Evolutionary conservation across 2,113 vertebrate genomes (phyloP), one percentile per base, ranked within the genome.

Genomic region (Sitta europaea): DNA sequence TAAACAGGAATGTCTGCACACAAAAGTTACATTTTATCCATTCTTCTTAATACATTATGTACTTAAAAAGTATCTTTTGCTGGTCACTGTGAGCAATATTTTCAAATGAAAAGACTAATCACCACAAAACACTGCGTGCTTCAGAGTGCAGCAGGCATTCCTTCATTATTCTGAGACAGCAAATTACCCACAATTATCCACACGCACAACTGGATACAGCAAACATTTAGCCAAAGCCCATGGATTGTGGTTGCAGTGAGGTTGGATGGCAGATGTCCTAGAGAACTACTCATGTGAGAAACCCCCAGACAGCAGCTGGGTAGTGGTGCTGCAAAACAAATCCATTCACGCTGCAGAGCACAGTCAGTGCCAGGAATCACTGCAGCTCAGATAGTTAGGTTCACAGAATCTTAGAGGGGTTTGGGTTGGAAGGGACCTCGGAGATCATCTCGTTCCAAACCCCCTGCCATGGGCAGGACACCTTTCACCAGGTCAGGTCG

Each of bases 181-280:
- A 95, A 93, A 96, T 96, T 95, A 92, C 79, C 65, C 79, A 77
- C 91, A 96, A 92, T 92, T 95, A 95, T 88, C 86, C 90, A 83
- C 92, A 80, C 2, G 3, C 83, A 88, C 88, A 93, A 96, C 75
- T 92, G 94, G 82, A 90, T 88, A 88, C 67, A 97, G 90, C 88
- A 95, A 95, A 88, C 66, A 77, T 86, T 94, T 54, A 88, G 55
- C 88, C 67, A 90, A 76, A 87, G 79, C 78, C 68, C 78, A 70
- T 0, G 3, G 91, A 78, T 53, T 90, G 85, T 0, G 14, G 82
- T 90, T 73, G 24, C 79, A 84, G 59, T 1, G 6, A 70, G 78
- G 42, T 4, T 85, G 78, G 71, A 90, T 66, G 50, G n/a, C 88
- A 94, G 63, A 68, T 59, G 63, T 91, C 57, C 84, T 76, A 40